Evolutionary conservation across 2,797 vertebrate species (phyloP), one percentile per base, ranked within the genome.

Genomic region (Moxostoma hubbsi): DNA sequence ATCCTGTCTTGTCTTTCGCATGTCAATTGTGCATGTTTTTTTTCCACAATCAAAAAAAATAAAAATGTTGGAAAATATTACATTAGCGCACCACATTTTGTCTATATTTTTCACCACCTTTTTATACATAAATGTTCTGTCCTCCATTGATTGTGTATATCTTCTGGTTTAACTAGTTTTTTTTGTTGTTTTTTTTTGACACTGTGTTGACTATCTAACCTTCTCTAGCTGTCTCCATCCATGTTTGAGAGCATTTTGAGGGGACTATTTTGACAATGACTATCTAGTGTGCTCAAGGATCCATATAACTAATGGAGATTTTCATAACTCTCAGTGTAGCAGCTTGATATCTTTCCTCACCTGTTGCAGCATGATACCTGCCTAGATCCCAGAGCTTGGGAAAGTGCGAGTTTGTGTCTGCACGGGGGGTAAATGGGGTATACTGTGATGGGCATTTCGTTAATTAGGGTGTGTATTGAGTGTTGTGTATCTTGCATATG

Each of bases 381-480:
- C 72, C 53, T 15, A 49, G 11, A 51, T 75, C 67, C 62, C 4
- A 6, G 16, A 1, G 64, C 45, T 58, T 9, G 15, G 51, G 62
- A 9, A 53, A 46, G 57, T 8, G 43, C 16, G 62, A 13, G 51
- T 77, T 68, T 49, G 59, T 71, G 79, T 75, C 55, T 57, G 59
- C 54, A 45, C n/a, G 65, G 16, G 18, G 51, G 36, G 36, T 36
- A 5, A 36, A 36, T 51, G 46, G 50, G 64, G 63, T 36, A 61
- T 64, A 50, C 36, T 82, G 84, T 81, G 89, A 82, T 89, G 90
- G 90, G 92, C 89, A 85, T 89, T 90, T 90, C 88, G 57, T 88
- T 93, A 93, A 94, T 93, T 92, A 93, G 89, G 89, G 89, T 36
- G 36, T 4, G 36, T 92, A 92, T 93, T 92, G 91, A 92, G 89